These are phyloP conservation scores for Synanthedon vespiformis DNA, from an alignment of 2,888 invertebrate genomes.

Conservation along the genomic window DNA sequence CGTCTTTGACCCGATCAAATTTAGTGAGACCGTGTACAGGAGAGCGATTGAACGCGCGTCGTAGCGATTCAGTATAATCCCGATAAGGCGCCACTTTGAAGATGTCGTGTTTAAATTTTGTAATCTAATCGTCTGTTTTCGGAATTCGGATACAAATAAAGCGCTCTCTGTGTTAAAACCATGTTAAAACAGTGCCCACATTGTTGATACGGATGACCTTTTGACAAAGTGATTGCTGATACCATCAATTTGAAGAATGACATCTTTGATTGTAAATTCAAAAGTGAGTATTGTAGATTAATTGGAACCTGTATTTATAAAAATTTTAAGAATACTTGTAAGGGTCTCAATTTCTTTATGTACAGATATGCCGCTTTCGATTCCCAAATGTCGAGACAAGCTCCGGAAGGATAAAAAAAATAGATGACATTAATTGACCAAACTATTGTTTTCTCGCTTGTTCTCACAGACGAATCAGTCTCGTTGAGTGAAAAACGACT, in stretches of 20 bases:
- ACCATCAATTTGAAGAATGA: conserved; percentile 9
- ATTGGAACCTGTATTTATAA: no score
- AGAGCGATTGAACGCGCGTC: neutral
- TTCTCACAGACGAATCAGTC: no score
- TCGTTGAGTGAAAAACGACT: no score
- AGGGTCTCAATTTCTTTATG: no score
- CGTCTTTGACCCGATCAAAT: neutral
- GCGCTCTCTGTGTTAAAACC: neutral
- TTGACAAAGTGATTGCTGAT: neutral
- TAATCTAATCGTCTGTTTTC: neutral
- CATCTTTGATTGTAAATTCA: conserved; percentile 14
- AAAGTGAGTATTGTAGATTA: neutral
- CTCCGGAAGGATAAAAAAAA: no score
- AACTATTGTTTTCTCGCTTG: no score
- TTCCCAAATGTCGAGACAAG: no score
- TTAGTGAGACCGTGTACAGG: neutral
- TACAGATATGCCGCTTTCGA: no score
- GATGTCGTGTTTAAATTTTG: neutral
- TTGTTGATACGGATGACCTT: conserved; percentile 14
- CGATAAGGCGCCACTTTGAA: neutral
- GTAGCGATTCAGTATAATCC: neutral
- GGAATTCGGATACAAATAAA: neutral
- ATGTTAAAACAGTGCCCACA: neutral
- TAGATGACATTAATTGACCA: no score
- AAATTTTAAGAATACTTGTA: no score